Conservation (phyloP, 2,888 invertebrate genomes). For the Melanostoma mellinum region DNA sequence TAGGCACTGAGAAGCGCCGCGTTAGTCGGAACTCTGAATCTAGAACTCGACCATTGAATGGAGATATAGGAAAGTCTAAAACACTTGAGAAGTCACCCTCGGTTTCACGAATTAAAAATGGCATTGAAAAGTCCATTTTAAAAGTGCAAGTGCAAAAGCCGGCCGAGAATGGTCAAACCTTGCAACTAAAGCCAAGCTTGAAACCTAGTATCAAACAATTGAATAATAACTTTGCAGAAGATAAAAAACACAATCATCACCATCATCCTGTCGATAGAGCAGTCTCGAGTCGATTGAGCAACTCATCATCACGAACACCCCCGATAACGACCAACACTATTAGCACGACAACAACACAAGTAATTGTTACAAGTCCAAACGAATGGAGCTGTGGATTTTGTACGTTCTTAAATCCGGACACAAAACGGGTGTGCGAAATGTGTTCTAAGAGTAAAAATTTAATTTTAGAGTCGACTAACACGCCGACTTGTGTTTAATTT, state of each 20-base stretch:
- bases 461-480: conserved; percentile 80
- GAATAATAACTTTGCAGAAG: conserved; percentile 56
- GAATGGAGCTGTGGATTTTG: conserved; percentile 87
- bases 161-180: conserved; percentile 54
- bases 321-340: conserved; percentile 64
- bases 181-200: conserved; percentile 47
- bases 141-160: conserved; percentile 44
- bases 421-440: conserved; percentile 87
- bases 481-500: conserved; percentile 80
- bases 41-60: conserved; percentile 64
- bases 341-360: conserved; percentile 74
- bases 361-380: conserved; percentile 78
- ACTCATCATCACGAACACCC: conserved; percentile 55
- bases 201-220: conserved; percentile 59
- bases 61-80: conserved; percentile 73
- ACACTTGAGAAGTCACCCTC: conserved; percentile 68
- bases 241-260: conserved; percentile 56
- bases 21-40: conserved; percentile 68
- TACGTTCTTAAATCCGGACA: conserved; percentile 85
- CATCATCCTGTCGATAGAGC: conserved; percentile 37
- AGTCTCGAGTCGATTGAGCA: conserved; percentile 55
- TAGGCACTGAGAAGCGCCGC: conserved; percentile 73
- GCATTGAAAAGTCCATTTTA: conserved; percentile 59
- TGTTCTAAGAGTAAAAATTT: conserved; percentile 84
- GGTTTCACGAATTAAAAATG: conserved; percentile 47